Conservation (phyloP, 2,888 invertebrate species). For the Emmelina monodactyla region DNA sequence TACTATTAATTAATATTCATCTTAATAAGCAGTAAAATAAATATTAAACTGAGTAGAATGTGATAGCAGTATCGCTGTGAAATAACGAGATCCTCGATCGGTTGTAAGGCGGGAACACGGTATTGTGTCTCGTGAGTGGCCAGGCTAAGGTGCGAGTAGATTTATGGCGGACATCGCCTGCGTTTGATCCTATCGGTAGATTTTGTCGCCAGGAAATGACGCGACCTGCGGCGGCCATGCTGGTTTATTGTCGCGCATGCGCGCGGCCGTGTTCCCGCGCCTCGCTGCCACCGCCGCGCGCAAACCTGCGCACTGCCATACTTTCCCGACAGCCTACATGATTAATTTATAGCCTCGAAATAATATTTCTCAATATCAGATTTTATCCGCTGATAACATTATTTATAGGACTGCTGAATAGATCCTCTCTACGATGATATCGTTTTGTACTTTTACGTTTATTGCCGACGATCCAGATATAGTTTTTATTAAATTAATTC, state of each 20-base stretch:
- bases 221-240: slow-evolving; percentile 18
- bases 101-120: slow-evolving; percentile 21
- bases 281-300: slow-evolving; percentile 37
- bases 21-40: too few species aligned
- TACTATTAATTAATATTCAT: too few species aligned
- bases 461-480: too few species aligned
- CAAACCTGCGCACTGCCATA: slow-evolving; percentile 52
- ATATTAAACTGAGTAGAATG: too few species aligned
- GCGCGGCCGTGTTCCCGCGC: slow-evolving; percentile 34
- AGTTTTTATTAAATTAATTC: too few species aligned
- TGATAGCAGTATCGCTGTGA: too few species aligned
- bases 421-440: too few species aligned
- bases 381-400: slow-evolving; percentile 54
- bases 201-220: slow-evolving; percentile 61
- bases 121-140: too few species aligned
- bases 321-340: slow-evolving; percentile 64
- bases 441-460: too few species aligned
- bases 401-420: too few species aligned
- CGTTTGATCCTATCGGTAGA: slow-evolving; percentile 52
- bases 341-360: slow-evolving; percentile 59
- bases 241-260: slow-evolving; percentile 44
- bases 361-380: slow-evolving; percentile 47
- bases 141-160: not conserved
- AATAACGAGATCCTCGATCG: too few species aligned
- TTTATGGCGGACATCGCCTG: not conserved